Evolutionary conservation across 2,888 invertebrate species (phyloP).

Genomic region (Synanthedon tipuliformis): DNA sequence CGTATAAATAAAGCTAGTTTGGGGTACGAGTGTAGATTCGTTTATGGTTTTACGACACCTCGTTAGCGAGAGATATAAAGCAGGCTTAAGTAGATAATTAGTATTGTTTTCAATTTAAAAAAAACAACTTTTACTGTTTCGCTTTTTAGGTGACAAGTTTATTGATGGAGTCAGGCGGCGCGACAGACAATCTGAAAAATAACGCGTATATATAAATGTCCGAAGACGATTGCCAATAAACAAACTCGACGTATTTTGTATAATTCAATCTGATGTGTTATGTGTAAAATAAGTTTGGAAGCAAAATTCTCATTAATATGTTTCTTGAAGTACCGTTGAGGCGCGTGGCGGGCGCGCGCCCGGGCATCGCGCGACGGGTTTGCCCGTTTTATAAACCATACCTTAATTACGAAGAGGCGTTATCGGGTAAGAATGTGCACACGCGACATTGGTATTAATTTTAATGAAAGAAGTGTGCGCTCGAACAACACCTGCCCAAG

Average conservation of each 20-base stretch:
- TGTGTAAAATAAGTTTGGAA: slow-evolving; percentile 41
- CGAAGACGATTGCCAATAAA: slow-evolving; percentile 55
- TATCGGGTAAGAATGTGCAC: slow-evolving; percentile 70
- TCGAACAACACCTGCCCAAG: slow-evolving; percentile 54
- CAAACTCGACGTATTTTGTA: slow-evolving; percentile 24
- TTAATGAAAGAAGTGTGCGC: slow-evolving; percentile 70
- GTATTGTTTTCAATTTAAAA: slow-evolving; percentile 38
- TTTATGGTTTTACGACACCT: slow-evolving; percentile 60
- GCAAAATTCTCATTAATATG: slow-evolving; percentile 42
- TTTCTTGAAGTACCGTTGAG: slow-evolving; percentile 34
- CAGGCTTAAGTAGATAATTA: slow-evolving; percentile 60
- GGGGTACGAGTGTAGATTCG: slow-evolving; percentile 33
- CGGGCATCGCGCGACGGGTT: slow-evolving; percentile 27
- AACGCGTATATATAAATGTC: slow-evolving; percentile 40
- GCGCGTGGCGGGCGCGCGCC: slow-evolving; percentile 52
- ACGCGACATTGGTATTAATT: slow-evolving; percentile 71
- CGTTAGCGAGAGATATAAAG: slow-evolving; percentile 56
- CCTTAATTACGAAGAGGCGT: slow-evolving; percentile 68
- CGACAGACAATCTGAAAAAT: slow-evolving; percentile 26
- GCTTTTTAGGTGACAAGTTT: slow-evolving; percentile 6
- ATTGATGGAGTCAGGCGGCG: not conserved
- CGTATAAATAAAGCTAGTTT: slow-evolving; percentile 47
- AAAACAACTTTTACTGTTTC: slow-evolving; percentile 4
- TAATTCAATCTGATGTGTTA: slow-evolving; percentile 44
- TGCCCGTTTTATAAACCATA: slow-evolving; percentile 39